A percentile compares a stretch with the other conserved stretches of the same genome.
phyloP scores from a whole-genome alignment of 2,888 invertebrate species.

The Latrodectus hesperus region DNA sequence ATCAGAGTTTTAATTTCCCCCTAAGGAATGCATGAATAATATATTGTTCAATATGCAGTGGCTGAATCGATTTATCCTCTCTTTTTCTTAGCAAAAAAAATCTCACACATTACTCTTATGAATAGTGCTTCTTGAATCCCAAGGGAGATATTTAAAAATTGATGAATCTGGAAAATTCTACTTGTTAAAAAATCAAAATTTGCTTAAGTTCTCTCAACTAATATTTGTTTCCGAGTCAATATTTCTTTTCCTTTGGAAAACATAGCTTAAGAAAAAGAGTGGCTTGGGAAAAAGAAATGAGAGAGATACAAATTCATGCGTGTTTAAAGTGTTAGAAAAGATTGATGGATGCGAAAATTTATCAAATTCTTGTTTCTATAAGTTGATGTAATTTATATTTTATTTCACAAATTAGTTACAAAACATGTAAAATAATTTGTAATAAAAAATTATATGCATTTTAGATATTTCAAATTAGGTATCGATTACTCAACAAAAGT shows the following conservation, averaged over 20 bases:
- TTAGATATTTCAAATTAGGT: too few species aligned
- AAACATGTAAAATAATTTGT: too few species aligned
- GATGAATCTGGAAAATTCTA: slow-evolving; percentile 35
- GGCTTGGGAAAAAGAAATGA: neutral
- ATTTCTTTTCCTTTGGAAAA: neutral
- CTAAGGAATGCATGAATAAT: slow-evolving; percentile 51
- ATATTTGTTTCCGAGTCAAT: neutral
- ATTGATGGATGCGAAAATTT: neutral
- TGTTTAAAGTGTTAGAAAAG: neutral
- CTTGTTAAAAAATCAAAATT: slow-evolving; percentile 25
- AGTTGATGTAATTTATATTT: too few species aligned
- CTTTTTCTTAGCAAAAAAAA: slow-evolving; percentile 45
- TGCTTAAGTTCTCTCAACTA: slow-evolving; percentile 24
- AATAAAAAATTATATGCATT: too few species aligned
- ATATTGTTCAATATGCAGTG: slow-evolving; percentile 25
- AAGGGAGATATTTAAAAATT: slow-evolving; percentile 54
- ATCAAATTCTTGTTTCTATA: neutral
- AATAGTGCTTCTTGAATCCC: slow-evolving; percentile 49
- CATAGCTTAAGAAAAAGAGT: neutral
- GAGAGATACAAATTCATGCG: neutral
- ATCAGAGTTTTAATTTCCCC: slow-evolving; percentile 62
- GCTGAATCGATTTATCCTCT: slow-evolving; percentile 22
- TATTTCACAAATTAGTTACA: too few species aligned
- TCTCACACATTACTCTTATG: slow-evolving; percentile 55
- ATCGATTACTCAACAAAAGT: too few species aligned